Conservation (phyloP, 1,140 invertebrate species). For the Drosophila orena region DNA sequence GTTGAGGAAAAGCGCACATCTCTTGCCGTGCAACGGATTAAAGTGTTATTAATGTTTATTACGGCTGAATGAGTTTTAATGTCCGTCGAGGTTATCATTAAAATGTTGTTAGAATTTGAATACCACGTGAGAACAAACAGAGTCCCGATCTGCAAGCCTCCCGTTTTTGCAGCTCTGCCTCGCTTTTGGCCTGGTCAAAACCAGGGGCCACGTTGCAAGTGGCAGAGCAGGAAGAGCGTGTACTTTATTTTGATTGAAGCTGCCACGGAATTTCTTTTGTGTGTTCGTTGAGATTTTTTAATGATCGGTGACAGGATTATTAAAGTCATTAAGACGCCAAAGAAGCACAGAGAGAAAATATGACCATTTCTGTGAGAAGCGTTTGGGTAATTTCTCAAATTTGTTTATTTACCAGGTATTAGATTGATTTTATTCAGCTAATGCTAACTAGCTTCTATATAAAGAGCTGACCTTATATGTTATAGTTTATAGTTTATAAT, state of each 20-base stretch:
- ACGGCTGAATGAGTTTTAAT: constrained; percentile 83
- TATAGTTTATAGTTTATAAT: too few relatives aligned
- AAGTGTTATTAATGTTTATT: constrained; percentile 84
- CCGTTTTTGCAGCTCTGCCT: constrained; percentile 7
- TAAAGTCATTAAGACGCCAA: constrained; percentile 77
- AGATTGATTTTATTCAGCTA: too few relatives aligned
- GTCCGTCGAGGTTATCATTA: constrained; percentile 82
- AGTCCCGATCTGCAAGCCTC: constrained; percentile 30
- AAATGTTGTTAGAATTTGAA: constrained; percentile 84
- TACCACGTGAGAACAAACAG: constrained; percentile 73
- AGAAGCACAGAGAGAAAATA: constrained; percentile 7
- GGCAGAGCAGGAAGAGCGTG: constrained; percentile 71
- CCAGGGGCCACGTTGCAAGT: constrained; percentile 15
- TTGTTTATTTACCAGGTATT: too few relatives aligned
- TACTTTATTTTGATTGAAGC: constrained; percentile 84
- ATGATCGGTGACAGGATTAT: constrained; percentile 84
- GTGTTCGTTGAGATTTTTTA: constrained; percentile 78
- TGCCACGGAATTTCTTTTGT: constrained; percentile 83
- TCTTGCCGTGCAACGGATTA: constrained; percentile 59
- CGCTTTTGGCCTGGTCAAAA: constrained; percentile 24
- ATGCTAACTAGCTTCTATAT: too few relatives aligned
- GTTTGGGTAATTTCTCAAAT: too few relatives aligned
- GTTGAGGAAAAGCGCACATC: background rate
- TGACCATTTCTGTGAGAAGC: background rate
- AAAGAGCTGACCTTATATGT: too few relatives aligned